phyloP scores from a whole-genome alignment of 2,113 vertebrate species.

The Argyrosomus japonicus region DNA sequence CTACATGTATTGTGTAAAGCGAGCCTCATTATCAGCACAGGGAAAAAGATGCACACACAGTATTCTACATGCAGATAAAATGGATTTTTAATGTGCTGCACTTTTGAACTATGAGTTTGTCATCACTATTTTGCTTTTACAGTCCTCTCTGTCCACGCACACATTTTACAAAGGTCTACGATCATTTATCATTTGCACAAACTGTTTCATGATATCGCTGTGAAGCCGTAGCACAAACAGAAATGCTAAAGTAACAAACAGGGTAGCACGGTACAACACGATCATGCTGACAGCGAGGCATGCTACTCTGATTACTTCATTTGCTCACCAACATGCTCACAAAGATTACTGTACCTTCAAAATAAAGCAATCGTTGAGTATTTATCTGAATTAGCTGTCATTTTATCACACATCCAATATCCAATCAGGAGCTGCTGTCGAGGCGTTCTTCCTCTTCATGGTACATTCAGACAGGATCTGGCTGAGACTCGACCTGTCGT shows the following conservation, averaged over 20 bases:
- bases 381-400: too few relatives aligned
- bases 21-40: constrained; percentile 46
- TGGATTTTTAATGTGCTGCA: constrained; percentile 35
- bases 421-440: too few relatives aligned
- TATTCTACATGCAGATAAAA: neutral
- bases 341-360: too few relatives aligned
- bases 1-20: neutral
- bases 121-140: neutral
- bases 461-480: too few relatives aligned
- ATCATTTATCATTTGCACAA: neutral
- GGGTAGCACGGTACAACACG: too few relatives aligned
- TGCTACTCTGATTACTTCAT: too few relatives aligned
- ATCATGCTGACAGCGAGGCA: too few relatives aligned
- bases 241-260: neutral
- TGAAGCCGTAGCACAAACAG: neutral
- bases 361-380: too few relatives aligned
- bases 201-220: neutral
- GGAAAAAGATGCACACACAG: constrained; percentile 24
- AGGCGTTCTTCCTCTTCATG: too few relatives aligned
- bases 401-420: too few relatives aligned
- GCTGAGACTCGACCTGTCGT: too few relatives aligned
- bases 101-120: constrained; percentile 27
- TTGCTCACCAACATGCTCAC: too few relatives aligned
- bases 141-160: neutral
- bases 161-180: neutral